Base-by-base conservation (phyloP, 1,140 invertebrate genomes). In the Bathynomus jamesi region DNA sequence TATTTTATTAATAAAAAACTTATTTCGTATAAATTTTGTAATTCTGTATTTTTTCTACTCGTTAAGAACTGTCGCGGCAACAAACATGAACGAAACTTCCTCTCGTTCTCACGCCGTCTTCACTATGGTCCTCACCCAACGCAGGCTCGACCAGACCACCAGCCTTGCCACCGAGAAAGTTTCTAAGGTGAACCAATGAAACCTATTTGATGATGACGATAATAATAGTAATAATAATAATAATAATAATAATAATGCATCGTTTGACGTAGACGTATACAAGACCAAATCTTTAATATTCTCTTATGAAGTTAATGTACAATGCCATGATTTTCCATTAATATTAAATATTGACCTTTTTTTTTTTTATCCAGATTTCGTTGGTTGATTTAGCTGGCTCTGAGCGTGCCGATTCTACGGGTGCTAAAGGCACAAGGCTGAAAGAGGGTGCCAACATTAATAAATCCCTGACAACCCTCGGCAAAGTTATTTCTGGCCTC, bases 381-480 rank as follows among this genome's bases (percentile, higher is more conserved):
- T 82, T 99, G 65, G 97, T 99, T 7, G 97, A 99, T 87, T 86
- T 99, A 78, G 97, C 97, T 11, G 97, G 97, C 1, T 96, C 93
- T 25, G 97, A 99, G 83, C 85, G 97, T 75, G 97, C 97, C 3
- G 96, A 99, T 82, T 96, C 95, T 0, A 99, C 97, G 10, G 96
- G 96, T n/a, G 97, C 97, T 2, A 96, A 96, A 82, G 96, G 98
- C 5, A 97, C 94, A 0, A 85, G 98, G 40, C 86, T 99, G 5
- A 99, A 99, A 83, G 98, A 99, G 85, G 98, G 98, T 64, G 97
- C 97, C 13, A 99, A 99, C 81, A 99, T 99, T 79, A 99, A 99
- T 84, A 99, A 99, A 82, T 97, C 94, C 62, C 84, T 99, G 29
- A 99, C 97, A 0, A 99, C 98, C 0, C 85, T 99, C 13, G 97